Base-by-base conservation (phyloP, 2,797 vertebrate species). In the Halcyon leucocephala region DNA sequence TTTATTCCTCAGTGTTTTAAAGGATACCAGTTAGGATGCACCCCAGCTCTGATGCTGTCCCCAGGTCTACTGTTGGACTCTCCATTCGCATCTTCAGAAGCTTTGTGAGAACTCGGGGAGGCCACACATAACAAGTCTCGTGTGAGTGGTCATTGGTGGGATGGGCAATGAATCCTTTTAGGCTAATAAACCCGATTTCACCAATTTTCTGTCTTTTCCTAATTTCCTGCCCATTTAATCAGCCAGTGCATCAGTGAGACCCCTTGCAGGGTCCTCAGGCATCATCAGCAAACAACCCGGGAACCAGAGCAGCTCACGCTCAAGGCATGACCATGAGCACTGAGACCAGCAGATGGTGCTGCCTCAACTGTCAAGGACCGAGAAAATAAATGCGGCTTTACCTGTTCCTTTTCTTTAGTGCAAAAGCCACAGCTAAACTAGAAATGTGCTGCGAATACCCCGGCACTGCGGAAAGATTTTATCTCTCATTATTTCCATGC, bases 341-440 rank as follows among this genome's bases (percentile, higher is more conserved):
- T 17, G 69, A 52, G 11, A 82, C 93, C 96, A 88, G 90, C 88
- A 97, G 95, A 94, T 95, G 94, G 96, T 91, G 94, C 96, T 96
- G 93, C 73, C 71, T 44, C 66, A 12, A 51, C 66, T 64, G 28
- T 17, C 44, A 86, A 61, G 24, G 28, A 51, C 24, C 0, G 5
- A 74, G 77, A 81, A 61, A 73, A 66, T 4, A 42, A 61, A 80
- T 19, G 13, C 29, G 29, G 41, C 21, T 35, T 73, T 71, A 80
- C 22, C 31, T 12, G 18, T 41, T 82, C 25, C 28, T 55, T 61
- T 39, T 51, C 74, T 66, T 37, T 3, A 57, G 31, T 10, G 44
- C 44, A 41, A 81, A 91, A 89, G 16, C 13, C 51, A 65, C 14
- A 46, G 22, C 28, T 58, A 33, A 76, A 49, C 44, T 20, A 74